Base-by-base conservation (phyloP, 2,113 vertebrate genomes). In the Cairina moschata region DNA sequence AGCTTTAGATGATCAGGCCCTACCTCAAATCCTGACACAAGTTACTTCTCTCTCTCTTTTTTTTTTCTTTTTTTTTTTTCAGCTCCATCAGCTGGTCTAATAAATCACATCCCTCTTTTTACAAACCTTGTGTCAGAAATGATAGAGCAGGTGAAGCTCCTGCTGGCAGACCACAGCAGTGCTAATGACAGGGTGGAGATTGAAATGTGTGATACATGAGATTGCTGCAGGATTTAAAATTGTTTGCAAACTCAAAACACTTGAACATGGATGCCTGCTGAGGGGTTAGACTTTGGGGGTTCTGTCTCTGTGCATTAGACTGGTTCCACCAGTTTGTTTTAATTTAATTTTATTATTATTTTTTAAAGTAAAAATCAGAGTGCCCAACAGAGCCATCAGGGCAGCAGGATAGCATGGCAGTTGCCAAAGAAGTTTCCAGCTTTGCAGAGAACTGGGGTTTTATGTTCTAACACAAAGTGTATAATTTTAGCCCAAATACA, bases 111-210 rank as follows among this genome's bases (percentile, higher is more conserved):
- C 15, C 7, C 3, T 13, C 17, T 86, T 78, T n/a, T 55, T 46
- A 25, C 36, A 78, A 75, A 83, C 6, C 31, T 77, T 67, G n/a
- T 31, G 55, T 34, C 44, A 52, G 36, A 81, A 81, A 58, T 11
- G 31, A 40, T 40, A 21, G 54, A 67, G 52, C 16, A 91, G 31
- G 15, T 11, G 13, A 52, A 67, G 46, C 29, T 90, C 20, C 79
- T 78, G 36, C 42, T 60, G 55, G 31, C 1, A 1, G 52, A 90
- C 54, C 0, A 0, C 46, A 80, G 59, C n/a, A 83, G 10, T 72
- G 40, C 20, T 65, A 34, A 32, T 28, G 54, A 20, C 60, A 52
- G 36, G 16, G 23, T 25, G 34, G 38, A 20, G 65, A 25, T 1
- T 4, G 68, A 21, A 55, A 36, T 9, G 4, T 7, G 40, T 21